A percentile compares a stretch with the other conserved stretches of the same genome.
Conservation (phyloP, 2,113 vertebrate species). For the Cariama cristata region DNA sequence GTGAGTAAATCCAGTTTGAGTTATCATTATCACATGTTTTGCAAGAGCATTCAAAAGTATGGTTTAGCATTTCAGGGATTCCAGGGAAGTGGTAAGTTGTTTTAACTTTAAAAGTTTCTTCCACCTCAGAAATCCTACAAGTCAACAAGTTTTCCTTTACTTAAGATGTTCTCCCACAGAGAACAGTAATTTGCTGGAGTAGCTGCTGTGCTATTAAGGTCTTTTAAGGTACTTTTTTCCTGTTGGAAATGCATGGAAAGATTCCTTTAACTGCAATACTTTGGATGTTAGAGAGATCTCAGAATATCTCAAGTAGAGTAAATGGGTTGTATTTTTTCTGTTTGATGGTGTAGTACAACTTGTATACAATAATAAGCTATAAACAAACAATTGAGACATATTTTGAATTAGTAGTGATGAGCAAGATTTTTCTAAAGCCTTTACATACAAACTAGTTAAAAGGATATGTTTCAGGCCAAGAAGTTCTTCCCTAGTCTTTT, state of each 20-base stretch:
- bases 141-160: neutral
- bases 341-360: neutral
- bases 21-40: neutral
- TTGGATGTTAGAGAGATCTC: neutral
- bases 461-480: neutral
- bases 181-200: neutral
- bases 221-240: neutral
- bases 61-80: neutral
- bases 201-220: neutral
- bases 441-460: neutral
- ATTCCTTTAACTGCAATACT: neutral
- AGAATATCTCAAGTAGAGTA: neutral
- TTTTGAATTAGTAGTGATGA: neutral
- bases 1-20: neutral
- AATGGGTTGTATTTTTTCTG: neutral
- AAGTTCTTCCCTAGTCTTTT: neutral
- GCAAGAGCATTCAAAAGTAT: neutral
- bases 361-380: neutral
- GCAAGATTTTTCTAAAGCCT: neutral
- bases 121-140: neutral
- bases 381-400: neutral
- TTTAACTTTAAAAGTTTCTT: neutral
- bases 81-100: neutral
- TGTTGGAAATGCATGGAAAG: neutral
- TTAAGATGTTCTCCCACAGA: neutral